Evolutionary conservation across 2,888 invertebrate species (phyloP).

Genomic region (Drosophila picticornis): DNA sequence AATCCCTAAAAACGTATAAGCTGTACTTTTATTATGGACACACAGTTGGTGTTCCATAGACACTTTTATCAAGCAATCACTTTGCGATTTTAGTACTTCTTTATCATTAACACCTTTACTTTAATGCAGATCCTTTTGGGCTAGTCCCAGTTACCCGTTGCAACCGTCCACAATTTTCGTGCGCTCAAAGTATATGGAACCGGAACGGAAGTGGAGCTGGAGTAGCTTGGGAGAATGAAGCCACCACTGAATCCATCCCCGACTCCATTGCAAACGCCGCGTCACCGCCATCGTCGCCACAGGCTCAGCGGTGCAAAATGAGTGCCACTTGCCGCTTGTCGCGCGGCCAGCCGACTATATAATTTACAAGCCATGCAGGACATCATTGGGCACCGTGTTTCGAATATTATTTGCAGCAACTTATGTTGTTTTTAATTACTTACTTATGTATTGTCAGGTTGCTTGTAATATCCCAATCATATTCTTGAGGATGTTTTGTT

Average conservation of each 20-base stretch:
- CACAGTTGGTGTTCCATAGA: not conserved
- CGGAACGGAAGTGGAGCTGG: not conserved
- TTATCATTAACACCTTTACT: not conserved
- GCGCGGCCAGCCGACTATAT: conserved; percentile 43
- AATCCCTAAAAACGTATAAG: not conserved
- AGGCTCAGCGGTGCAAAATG: conserved; percentile 35
- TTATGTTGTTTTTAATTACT: not conserved
- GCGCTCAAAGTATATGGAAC: conserved; percentile 25
- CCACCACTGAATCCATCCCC: not conserved
- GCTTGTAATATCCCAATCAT: not conserved
- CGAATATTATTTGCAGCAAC: not conserved
- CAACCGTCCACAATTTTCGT: not conserved
- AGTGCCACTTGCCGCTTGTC: conserved; percentile 49
- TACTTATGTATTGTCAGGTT: not conserved
- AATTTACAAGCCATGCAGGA: conserved; percentile 40
- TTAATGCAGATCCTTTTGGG: not conserved
- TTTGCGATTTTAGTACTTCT: not conserved
- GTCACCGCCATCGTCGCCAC: conserved; percentile 3
- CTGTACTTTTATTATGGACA: not conserved
- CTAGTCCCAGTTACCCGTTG: not conserved
- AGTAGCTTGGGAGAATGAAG: not conserved
- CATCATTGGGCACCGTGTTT: conserved; percentile 6
- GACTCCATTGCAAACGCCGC: not conserved
- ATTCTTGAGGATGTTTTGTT: too few species aligned
- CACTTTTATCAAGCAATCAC: not conserved